Evolutionary conservation across 2,113 vertebrate species (phyloP), one percentile per base, ranked within the genome.

Genomic region (Tupaia tana): DNA sequence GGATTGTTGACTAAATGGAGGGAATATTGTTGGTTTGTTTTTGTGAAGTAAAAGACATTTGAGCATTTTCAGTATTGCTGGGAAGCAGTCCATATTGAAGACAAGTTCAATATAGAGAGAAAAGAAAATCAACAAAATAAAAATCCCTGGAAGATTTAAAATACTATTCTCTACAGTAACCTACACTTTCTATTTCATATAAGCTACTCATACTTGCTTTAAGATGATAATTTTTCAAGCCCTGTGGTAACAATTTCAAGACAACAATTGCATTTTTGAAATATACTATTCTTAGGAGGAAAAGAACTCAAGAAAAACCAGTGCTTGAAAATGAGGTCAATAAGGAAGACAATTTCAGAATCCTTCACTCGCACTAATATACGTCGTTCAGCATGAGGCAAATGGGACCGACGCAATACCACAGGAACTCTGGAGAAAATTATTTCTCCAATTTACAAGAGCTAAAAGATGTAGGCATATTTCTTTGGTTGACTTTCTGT

Each of bases 171-270:
- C 56, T 90, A 59, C 9, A 86, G 75, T 63, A 91, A 87, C 75
- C 58, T 86, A 86, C 12, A 84, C 20, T 92, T 94, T 92, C 80
- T 89, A 73, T 95, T 97, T 95, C 86, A 92, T 84, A 64, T 89
- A 86, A 95, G 34, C 31, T 79, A 92, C 86, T 95, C 92, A 94
- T 74, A 95, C 9, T 90, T 86, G 66, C 58, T 89, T 93, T 95
- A 95, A 94, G 70, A 95, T 93, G 89, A 95, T 96, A 94, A 96
- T 96, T 97, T 96, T 94, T 96, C 94, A 97, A 96, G 74, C 52
- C 79, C 89, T 66, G 34, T 95, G 91, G 92, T 95, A 96, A 89
- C 70, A 95, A 95, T 97, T 95, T 95, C 25, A 88, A 93, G 86
- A 95, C 75, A 96, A 96, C 85, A 97, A 93, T 95, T 89, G 79